A percentile compares a stretch with the other conserved stretches of the same genome.
Conservation (phyloP, 2,797 vertebrate genomes). For the Pyrocephalus nanus region DNA sequence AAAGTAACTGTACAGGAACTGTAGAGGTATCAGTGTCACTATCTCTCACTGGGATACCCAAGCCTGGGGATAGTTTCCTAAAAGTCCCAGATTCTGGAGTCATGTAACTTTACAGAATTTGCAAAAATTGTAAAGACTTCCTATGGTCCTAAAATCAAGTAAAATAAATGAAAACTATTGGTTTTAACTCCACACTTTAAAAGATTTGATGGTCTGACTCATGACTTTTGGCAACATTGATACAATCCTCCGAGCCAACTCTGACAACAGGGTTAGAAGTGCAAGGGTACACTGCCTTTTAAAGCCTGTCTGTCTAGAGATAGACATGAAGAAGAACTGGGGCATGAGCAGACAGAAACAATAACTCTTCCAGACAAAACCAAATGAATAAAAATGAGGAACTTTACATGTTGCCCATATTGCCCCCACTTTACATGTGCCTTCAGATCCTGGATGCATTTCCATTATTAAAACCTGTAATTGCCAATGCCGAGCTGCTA, state of each 20-base stretch:
- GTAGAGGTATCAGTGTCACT: accelerated
- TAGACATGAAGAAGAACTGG: neutral
- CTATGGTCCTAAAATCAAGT: neutral
- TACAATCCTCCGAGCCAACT: neutral
- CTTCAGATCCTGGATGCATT: neutral
- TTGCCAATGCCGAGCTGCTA: neutral
- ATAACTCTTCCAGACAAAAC: neutral
- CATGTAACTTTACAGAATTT: neutral
- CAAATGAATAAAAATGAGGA: neutral
- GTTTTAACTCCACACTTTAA: neutral
- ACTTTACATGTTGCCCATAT: no score
- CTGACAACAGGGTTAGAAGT: neutral
- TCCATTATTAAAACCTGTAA: neutral
- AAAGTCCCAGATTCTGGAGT: neutral
- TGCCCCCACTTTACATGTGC: no score
- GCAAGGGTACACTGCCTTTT: neutral
- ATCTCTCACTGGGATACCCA: neutral
- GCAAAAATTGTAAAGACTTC: neutral
- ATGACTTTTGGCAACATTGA: neutral
- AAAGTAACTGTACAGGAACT: neutral
- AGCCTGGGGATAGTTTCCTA: neutral
- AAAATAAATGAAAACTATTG: neutral
- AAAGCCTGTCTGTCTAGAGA: neutral
- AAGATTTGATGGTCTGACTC: neutral
- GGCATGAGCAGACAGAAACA: neutral